Evolutionary conservation across 2,797 vertebrate species (phyloP).

Genomic region (Linurgus olivaceus): DNA sequence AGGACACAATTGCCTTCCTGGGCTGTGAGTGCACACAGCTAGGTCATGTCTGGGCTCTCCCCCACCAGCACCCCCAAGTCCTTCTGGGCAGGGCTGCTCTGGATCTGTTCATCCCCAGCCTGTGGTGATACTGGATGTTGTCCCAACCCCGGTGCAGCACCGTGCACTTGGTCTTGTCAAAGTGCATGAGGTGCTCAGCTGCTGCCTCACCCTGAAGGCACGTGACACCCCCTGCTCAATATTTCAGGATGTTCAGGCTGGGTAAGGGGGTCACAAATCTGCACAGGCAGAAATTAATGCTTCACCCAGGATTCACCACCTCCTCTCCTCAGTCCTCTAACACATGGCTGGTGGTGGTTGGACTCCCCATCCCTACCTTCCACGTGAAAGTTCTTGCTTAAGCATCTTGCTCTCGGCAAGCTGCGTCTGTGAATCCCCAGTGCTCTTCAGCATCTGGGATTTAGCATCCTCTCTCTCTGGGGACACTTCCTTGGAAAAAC

Average conservation of each 20-base stretch:
- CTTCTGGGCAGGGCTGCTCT: accelerated
- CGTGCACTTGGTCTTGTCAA: neutral
- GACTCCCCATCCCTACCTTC: neutral
- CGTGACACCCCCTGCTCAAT: accelerated
- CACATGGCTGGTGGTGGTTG: neutral
- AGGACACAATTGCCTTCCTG: accelerated
- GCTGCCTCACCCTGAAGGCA: neutral
- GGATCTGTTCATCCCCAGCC: neutral
- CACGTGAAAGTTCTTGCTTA: neutral
- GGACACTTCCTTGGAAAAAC: neutral
- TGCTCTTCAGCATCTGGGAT: neutral
- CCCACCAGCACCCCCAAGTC: neutral
- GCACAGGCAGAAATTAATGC: neutral
- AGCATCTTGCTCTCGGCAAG: neutral
- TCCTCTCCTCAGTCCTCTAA: neutral
- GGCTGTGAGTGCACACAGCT: accelerated
- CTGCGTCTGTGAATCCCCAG: neutral
- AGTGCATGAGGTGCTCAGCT: neutral
- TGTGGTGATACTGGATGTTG: accelerated
- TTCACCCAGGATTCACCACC: neutral
- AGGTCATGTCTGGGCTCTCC: neutral
- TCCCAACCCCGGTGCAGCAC: neutral
- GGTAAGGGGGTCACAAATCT: neutral
- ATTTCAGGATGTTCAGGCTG: accelerated
- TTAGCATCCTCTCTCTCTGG: neutral